These are phyloP conservation scores for Exaiptasia diaphana DNA, from an alignment of 64 coral and sea anemone species.

Conservation along the genomic window DNA sequence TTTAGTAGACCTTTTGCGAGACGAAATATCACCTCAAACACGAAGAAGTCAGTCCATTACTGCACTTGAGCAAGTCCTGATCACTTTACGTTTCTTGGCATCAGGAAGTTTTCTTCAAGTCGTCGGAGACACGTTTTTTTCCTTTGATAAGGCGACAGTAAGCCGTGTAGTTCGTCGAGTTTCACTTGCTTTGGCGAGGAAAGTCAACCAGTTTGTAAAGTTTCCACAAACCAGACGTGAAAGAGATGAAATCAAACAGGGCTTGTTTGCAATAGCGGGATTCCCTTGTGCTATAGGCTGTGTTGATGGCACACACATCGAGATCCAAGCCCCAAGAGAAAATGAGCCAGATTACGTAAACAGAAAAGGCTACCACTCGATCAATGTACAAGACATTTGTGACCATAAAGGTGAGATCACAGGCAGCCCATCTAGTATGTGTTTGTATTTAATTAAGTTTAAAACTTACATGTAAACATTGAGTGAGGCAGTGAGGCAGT, in stretches of 20 bases:
- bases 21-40: no score
- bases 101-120: slow-evolving; percentile 42
- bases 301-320: slow-evolving; percentile 16
- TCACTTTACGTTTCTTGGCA: no score
- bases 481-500: no score
- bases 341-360: slow-evolving; percentile 12
- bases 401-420: slow-evolving; percentile 26
- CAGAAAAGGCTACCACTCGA: slow-evolving; percentile 1
- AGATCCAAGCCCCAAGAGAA: not conserved
- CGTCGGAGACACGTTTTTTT: slow-evolving; percentile 5
- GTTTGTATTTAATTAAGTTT: not conserved
- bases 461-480: no score
- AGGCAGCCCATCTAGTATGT: not conserved
- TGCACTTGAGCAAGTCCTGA: no score
- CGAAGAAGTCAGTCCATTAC: no score
- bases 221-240: not conserved
- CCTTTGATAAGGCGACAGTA: slow-evolving; percentile 26
- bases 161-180: not conserved
- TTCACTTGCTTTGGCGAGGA: not conserved
- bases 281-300: not conserved
- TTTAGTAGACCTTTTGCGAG: no score
- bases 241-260: not conserved
- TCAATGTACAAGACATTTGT: slow-evolving; percentile 31
- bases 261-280: not conserved
- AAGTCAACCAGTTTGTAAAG: not conserved